Evolutionary conservation across 2,888 invertebrate species (phyloP), one percentile per base, ranked within the genome.

Genomic region (Protonemura montana): DNA sequence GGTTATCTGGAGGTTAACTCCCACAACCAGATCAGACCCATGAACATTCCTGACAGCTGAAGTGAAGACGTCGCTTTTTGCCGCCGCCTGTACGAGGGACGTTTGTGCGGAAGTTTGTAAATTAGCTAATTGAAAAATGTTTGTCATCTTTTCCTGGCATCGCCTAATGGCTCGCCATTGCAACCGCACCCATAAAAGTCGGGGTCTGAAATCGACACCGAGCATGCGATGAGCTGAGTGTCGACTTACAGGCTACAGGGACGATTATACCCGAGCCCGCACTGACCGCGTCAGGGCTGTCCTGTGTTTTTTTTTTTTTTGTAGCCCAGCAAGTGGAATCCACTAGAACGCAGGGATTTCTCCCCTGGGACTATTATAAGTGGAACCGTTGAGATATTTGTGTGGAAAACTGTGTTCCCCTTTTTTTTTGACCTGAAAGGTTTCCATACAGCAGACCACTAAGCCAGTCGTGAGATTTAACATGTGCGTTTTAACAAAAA

Each of bases 51-150:
- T 59, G 59, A 59, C 59, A 59, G 59, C 7, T 59, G 13, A 59
- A 59, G 21, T 21, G 3, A 59, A 59, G 13, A 1, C 59, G 59
- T 7, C 7, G 16, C 59, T 21, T 59, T 59, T 59, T 59, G 59
- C 3, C 13, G 59, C 13, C 21, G 59, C 21, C 59, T 59, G 59
- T 59, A 59, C 59, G 1, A 59, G 59, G 16, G 13, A 3, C 59
- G 21, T 59, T 13, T 10, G 59, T 59, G 59, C 59, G 59, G 59
- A 59, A 59, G 59, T 59, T 59, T 7, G 21, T 59, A 59, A 59
- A 59, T 59, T 59, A 59, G 59, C 59, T 59, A 59, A 59, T 59
- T 59, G 59, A 59, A 59, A 59, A 59, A 59, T 59, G 21, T 59
- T 10, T 59, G 59, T 21, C 59, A 59, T 59, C 59, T 59, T 59